These are phyloP conservation scores for Peromyscus eremicus DNA, from an alignment of 2,797 vertebrate genomes.

Conservation along the genomic window DNA sequence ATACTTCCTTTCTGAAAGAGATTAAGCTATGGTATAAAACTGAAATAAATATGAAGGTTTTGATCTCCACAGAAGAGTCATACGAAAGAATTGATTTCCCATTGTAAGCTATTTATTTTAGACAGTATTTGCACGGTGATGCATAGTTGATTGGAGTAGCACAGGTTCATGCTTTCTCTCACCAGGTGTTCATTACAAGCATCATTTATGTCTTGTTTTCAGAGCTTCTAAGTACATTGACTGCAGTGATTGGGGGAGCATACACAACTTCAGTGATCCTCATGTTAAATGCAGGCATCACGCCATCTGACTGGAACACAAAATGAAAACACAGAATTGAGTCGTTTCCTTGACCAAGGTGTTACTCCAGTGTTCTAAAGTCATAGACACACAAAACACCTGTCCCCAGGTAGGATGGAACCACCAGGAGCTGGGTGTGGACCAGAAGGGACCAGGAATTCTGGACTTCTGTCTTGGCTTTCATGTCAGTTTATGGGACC, in stretches of 20 bases:
- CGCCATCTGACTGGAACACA: not conserved
- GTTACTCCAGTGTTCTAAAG: not conserved
- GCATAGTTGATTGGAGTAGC: not conserved
- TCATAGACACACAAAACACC: not conserved
- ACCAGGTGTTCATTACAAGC: not conserved
- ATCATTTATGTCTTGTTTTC: not conserved
- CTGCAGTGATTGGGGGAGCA: not conserved
- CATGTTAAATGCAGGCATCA: not conserved
- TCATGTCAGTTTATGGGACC: not conserved
- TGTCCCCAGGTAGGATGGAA: not conserved
- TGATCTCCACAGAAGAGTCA: not conserved
- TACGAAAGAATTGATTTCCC: not conserved
- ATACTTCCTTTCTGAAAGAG: constrained; percentile 40
- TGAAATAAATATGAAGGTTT: constrained; percentile 37
- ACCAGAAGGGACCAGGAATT: not conserved
- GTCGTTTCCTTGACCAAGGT: not conserved
- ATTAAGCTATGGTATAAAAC: not conserved
- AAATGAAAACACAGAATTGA: not conserved
- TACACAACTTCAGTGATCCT: not conserved
- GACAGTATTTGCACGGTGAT: not conserved
- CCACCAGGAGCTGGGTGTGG: not conserved
- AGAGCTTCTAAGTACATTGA: constrained; percentile 22
- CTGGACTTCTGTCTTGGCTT: not conserved
- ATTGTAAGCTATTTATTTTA: constrained; percentile 6
- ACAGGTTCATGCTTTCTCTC: not conserved